Percentiles rank a stretch among this genome's conserved stretches.
phyloP scores from a whole-genome alignment of 92 coral and sea anemone genomes.

The Epizoanthus fatuus region DNA sequence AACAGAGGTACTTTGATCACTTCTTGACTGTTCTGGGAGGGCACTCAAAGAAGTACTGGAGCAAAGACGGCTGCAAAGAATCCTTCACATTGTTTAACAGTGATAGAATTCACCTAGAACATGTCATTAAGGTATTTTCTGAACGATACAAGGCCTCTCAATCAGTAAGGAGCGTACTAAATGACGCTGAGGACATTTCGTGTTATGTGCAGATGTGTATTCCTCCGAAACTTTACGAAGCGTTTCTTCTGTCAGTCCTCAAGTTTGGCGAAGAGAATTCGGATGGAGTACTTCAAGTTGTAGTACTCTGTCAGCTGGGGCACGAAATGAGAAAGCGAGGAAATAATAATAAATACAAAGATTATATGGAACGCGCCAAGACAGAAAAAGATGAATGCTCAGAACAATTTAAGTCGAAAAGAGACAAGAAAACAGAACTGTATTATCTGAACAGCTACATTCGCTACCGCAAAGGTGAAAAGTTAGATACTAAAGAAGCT shows the following conservation, averaged over 20 bases:
- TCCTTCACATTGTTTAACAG: constrained; percentile 40
- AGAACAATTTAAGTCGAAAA: neutral
- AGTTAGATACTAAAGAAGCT: neutral
- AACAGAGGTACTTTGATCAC: constrained; percentile 28
- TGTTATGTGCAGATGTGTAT: constrained; percentile 51
- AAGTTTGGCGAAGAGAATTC: neutral
- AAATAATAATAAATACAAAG: constrained; percentile 14
- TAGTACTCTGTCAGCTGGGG: constrained; percentile 42
- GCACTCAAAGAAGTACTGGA: neutral
- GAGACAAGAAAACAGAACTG: constrained; percentile 11
- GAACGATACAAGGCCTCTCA: neutral
- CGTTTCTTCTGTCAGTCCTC: constrained; percentile 7
- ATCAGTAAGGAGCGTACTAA: neutral
- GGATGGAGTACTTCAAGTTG: constrained; percentile 5
- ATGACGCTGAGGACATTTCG: neutral
- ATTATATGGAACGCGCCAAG: constrained; percentile 17
- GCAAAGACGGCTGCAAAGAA: constrained; percentile 7
- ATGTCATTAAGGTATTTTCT: constrained; percentile 22
- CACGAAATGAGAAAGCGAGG: constrained; percentile 44
- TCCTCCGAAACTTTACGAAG: constrained; percentile 20
- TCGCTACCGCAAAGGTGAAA: constrained; percentile 10
- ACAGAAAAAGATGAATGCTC: neutral
- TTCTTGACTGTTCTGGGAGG: constrained; percentile 6
- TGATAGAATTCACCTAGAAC: constrained; percentile 50
- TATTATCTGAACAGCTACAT: constrained; percentile 42